Percentiles rank a stretch among this genome's conserved stretches.
These are phyloP conservation scores for Arothron firmamentum DNA, from an alignment of 2,113 vertebrate species.

Conservation along the genomic window DNA sequence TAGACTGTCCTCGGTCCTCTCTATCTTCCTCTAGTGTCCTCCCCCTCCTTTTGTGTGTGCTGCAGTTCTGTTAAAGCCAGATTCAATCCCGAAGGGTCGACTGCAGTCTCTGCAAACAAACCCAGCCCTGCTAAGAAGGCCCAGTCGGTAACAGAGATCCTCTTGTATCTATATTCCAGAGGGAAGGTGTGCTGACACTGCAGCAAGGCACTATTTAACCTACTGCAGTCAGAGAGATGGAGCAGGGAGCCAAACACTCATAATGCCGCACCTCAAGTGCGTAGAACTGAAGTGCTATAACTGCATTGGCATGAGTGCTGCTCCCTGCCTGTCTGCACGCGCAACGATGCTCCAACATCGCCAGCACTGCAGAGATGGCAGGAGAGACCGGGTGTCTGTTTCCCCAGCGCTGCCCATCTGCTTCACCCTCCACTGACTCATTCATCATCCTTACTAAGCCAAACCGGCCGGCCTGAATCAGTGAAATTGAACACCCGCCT, in stretches of 20 bases:
- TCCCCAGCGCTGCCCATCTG: conserved; percentile 37
- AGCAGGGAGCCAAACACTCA: conserved; percentile 23
- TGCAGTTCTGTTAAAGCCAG: conserved; percentile 17
- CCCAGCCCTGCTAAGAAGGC: conserved; percentile 43
- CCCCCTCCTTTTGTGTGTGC: conserved; percentile 20
- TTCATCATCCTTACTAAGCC: conserved; percentile 43
- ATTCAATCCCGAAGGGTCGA: conserved; percentile 27
- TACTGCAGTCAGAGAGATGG: conserved; percentile 28
- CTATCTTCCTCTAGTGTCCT: conserved; percentile 15
- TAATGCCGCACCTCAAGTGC: conserved; percentile 28
- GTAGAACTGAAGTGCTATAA: conserved; percentile 16
- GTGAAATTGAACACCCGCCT: conserved; percentile 11
- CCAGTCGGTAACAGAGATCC: conserved; percentile 20
- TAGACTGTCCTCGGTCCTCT: conserved; percentile 9
- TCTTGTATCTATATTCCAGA: conserved; percentile 40
- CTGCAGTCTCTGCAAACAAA: conserved; percentile 34
- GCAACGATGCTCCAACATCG: conserved; percentile 28
- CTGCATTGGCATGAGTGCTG: conserved; percentile 42
- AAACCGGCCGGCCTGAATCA: conserved; percentile 8
- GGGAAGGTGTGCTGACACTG: conserved; percentile 39
- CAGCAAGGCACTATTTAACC: conserved; percentile 16
- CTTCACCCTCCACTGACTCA: conserved; percentile 36
- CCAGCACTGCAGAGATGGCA: conserved; percentile 50
- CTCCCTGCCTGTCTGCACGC: conserved; percentile 34
- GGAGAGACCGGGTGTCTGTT: conserved; percentile 9